These are phyloP conservation scores for Lytechinus pictus DNA, from an alignment of 35 echinoderm and acorn worm genomes.

Conservation along the genomic window DNA sequence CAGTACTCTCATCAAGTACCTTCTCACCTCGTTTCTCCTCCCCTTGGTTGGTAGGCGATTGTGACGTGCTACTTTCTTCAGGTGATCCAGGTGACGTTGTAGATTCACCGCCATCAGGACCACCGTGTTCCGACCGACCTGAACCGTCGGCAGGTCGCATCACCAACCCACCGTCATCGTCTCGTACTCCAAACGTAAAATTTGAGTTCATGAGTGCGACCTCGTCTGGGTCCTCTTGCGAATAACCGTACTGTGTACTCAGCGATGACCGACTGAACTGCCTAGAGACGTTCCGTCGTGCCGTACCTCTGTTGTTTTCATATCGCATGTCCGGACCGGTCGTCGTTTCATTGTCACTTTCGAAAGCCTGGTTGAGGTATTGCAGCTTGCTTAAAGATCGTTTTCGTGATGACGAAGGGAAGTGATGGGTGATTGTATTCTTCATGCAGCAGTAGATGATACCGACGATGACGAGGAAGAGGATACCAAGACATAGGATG, in stretches of 20 bases:
- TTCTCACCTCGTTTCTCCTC: not conserved
- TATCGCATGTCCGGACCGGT: not conserved
- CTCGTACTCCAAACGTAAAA: slow-evolving; percentile 12
- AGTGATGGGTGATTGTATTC: slow-evolving; percentile 14
- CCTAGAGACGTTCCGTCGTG: slow-evolving; percentile 14
- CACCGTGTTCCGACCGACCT: slow-evolving; percentile 29
- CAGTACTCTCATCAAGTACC: slow-evolving; percentile 26
- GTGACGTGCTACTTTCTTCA: not conserved
- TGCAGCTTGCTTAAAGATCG: slow-evolving; percentile 19
- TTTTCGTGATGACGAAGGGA: slow-evolving; percentile 5
- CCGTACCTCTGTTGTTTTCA: slow-evolving; percentile 27
- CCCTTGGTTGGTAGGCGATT: not conserved
- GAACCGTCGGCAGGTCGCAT: not conserved
- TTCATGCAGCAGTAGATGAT: slow-evolving; percentile 31
- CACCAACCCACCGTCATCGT: not conserved
- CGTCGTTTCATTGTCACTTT: slow-evolving; percentile 1
- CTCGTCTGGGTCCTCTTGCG: not conserved
- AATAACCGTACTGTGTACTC: slow-evolving; percentile 46
- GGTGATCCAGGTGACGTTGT: not conserved
- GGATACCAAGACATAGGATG: not conserved
- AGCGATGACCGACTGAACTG: slow-evolving; percentile 51
- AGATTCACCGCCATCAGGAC: slow-evolving; percentile 25
- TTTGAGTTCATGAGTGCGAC: slow-evolving; percentile 15
- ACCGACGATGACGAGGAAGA: not conserved
- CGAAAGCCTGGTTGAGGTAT: slow-evolving; percentile 42